A percentile compares a stretch with the other conserved stretches of the same genome.
phyloP scores from a whole-genome alignment of 2,888 invertebrate species.

The Netelia virgata region DNA sequence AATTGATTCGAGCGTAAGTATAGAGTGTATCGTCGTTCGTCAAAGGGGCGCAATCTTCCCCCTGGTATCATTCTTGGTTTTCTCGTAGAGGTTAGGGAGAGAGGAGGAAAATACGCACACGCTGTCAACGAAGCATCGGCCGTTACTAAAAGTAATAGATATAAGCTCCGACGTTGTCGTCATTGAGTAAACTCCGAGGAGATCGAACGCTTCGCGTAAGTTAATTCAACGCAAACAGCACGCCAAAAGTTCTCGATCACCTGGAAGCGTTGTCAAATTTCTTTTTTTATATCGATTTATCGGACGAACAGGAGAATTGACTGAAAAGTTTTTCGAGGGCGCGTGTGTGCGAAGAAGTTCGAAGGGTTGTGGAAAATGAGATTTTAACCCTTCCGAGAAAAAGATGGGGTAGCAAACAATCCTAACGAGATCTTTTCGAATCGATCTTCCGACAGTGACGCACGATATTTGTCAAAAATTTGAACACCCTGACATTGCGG shows the following conservation, averaged over 20 bases:
- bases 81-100: neutral
- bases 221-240: conserved; percentile 34
- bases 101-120: neutral
- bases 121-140: neutral
- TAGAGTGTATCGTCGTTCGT: neutral
- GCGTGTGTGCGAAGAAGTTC: no score
- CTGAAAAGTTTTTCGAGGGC: neutral
- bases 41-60: neutral
- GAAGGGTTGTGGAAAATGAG: no score
- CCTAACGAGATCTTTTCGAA: neutral
- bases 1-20: conserved; percentile 39
- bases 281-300: neutral
- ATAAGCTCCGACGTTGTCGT: neutral
- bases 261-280: conserved; percentile 6
- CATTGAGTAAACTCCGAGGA: conserved; percentile 30
- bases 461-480: neutral
- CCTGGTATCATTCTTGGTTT: conserved; percentile 20
- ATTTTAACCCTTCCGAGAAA: no score
- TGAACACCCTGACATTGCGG: no score
- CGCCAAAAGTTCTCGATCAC: conserved; percentile 17
- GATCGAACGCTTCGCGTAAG: conserved; percentile 15
- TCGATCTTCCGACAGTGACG: neutral
- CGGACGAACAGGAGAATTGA: neutral
- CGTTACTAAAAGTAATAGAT: conserved; percentile 2
- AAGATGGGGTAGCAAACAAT: no score